These are phyloP conservation scores for Listrodromus nycthemerus DNA, from an alignment of 2,888 invertebrate genomes.

Conservation along the genomic window DNA sequence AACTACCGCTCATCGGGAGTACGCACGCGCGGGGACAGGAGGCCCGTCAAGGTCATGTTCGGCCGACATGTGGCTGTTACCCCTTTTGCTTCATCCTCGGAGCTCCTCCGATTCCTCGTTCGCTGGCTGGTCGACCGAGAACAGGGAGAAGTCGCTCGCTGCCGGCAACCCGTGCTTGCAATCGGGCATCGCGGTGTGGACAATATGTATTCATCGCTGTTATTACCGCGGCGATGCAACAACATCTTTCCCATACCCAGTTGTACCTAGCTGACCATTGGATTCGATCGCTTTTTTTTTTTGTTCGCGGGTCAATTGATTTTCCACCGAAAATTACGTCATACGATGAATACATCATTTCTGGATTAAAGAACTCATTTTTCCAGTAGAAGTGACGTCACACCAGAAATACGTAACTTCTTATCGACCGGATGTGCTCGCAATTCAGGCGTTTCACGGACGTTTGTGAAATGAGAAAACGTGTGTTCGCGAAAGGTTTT, in stretches of 20 bases:
- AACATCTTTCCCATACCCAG: too few species aligned
- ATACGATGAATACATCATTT: too few species aligned
- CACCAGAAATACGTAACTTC: too few species aligned
- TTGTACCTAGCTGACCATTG: not conserved
- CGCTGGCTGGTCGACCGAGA: not conserved
- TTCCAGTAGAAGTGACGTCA: too few species aligned
- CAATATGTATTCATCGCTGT: conserved; percentile 36
- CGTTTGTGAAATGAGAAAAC: too few species aligned
- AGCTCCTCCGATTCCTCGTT: conserved; percentile 51
- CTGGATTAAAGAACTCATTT: too few species aligned
- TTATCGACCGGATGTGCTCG: too few species aligned
- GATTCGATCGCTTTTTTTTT: conserved; percentile 1
- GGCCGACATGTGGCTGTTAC: conserved; percentile 61
- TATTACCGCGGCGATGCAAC: not conserved
- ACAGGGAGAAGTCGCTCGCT: conserved; percentile 6
- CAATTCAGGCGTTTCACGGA: too few species aligned
- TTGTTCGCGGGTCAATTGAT: not conserved
- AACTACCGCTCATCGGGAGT: conserved; percentile 66
- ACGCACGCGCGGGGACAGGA: not conserved
- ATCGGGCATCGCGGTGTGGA: conserved; percentile 45
- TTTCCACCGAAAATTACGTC: not conserved
- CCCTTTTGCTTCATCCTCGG: conserved; percentile 65
- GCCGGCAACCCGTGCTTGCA: conserved; percentile 1
- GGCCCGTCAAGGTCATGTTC: conserved; percentile 61
- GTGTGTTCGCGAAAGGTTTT: too few species aligned